Evolutionary conservation across 2,113 vertebrate genomes (phyloP), one percentile per base, ranked within the genome.

Genomic region (Ciconia stormi): DNA sequence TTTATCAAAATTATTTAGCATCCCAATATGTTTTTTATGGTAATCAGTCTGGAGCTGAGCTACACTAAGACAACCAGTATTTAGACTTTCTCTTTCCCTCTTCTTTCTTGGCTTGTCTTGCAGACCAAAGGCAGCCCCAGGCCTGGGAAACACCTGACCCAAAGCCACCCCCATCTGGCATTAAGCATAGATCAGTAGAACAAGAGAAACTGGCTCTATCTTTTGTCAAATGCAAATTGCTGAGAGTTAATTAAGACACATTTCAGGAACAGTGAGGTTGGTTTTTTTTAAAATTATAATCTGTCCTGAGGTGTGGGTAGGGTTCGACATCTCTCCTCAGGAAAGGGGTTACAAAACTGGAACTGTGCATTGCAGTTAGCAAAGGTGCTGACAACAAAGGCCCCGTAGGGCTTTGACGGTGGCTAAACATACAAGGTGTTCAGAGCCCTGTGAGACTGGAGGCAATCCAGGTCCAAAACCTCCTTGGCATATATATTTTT

Each of bases 141-240:
- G 95, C 92, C 89, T 97, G 97, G 92, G 97, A 97, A 97, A 96
- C 92, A 87, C 61, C 92, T 97, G 96, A 96, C 97, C 97, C 0
- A 4, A 86, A 96, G 88, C 92, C 92, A 96, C 96, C 95, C 87
- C 62, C 62, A 94, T 62, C 90, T 89, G 85, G 88, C 90, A 70
- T 21, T 86, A 92, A 83, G 76, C 67, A 25, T 13, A 87, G 89
- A 93, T 96, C 73, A 55, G 93, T 2, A 79, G 56, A 96, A 97
- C 97, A 88, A 91, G 97, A 96, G 94, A 90, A 95, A 97, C 94
- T 96, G 95, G 97, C 93, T 97, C 74, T 94, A 82, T 93, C 89
- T 96, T 94, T 94, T 87, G 96, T 91, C 95, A 94, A 74, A 95
- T 96, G 89, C 89, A 96, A 97, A 97, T 94, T 90, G 82, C 36